Evolutionary conservation across 2,888 invertebrate genomes (phyloP), one percentile per base, ranked within the genome.

Genomic region (Lasioglossum malachurum): DNA sequence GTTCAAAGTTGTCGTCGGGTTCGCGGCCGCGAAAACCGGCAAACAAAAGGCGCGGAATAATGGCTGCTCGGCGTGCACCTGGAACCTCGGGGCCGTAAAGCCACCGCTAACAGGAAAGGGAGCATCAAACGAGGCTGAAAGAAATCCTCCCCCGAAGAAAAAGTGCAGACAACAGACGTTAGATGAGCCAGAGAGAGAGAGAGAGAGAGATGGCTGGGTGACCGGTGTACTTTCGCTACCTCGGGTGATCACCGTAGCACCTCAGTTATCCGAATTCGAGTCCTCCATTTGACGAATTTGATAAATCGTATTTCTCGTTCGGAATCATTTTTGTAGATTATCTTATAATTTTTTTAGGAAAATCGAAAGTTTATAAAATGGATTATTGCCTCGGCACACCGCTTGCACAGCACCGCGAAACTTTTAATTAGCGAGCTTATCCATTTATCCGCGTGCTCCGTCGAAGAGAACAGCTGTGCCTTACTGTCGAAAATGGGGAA

Each of bases 341-440:
- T 19, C 7, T 19, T 49, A 4, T 7, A 16, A 16, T 49, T 49
- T 19, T 19, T 49, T 19, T 19, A 0, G 2, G 49, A 16, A 19
- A 19, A 49, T 49, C 49, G 49, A 19, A 49, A 49, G 19, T 49
- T 49, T 23, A 8, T 16, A 49, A 49, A 49, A 49, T 23, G 49
- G 19, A 49, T 49, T 19, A 23, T 23, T 49, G 2, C 2, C 49
- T 19, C 46, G 23, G 19, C 5, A 1, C 46, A 46, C 16, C 16
- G 19, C 19, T 49, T 49, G 49, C 19, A 5, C 49, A 2, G 23
- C 23, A 23, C 8, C 23, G 57, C 1, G n/a, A n/a, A 57, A 57
- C 57, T 57, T 57, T n/a, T 57, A 57, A 94, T 94, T 94, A 94
- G 93, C 91, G 90, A 92, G 92, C 93, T 94, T 93, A 93, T 93